Base-by-base conservation (phyloP, 1,140 invertebrate genomes). In the Megalonaias nervosa region DNA sequence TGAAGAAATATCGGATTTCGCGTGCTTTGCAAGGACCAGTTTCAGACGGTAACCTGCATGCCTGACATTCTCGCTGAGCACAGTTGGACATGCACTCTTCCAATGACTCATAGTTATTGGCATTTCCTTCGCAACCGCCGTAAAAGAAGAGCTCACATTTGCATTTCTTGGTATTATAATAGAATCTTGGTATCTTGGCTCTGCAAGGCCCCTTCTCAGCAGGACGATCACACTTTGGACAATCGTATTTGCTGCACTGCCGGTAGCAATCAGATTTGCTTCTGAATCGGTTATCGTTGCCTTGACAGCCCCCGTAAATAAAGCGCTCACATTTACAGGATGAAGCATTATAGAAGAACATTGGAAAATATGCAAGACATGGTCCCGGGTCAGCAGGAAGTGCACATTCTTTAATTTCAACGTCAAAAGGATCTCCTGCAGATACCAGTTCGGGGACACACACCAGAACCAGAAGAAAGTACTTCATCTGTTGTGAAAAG, bases 101-200 rank as follows among this genome's bases (percentile, higher is more conserved):
- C 67, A 67, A 79, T 17, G 82, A 82, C 12, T 81, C 64, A 71
- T 91, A 92, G 71, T 89, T 88, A 81, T 91, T 91, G 14, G 80
- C 74, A 77, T 91, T 91, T 26, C 90, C 90, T 15, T 83, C 60
- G 71, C 89, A 86, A n/a, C 90, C 90, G 23, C 86, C 81, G 77
- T 91, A 91, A 1, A 79, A 84, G 77, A 92, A 91, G 38, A 79
- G 81, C 23, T 87, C 61, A 76, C 91, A 79, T 21, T 57, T 74
- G 19, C 59, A 31, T 17, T 26, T 23, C 67, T 79, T 31, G 15
- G 85, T 75, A 80, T 96, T 93, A 85, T 93, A 96, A 90, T 84
- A 92, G 86, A 91, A 93, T 48, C 93, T 89, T 4, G 92, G 91
- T 61, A 94, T 91, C 1, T 92, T 84, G 1, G 93, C 93, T 60